Conservation (phyloP, 2,888 invertebrate species). For the Drosophila kuntzei region DNA sequence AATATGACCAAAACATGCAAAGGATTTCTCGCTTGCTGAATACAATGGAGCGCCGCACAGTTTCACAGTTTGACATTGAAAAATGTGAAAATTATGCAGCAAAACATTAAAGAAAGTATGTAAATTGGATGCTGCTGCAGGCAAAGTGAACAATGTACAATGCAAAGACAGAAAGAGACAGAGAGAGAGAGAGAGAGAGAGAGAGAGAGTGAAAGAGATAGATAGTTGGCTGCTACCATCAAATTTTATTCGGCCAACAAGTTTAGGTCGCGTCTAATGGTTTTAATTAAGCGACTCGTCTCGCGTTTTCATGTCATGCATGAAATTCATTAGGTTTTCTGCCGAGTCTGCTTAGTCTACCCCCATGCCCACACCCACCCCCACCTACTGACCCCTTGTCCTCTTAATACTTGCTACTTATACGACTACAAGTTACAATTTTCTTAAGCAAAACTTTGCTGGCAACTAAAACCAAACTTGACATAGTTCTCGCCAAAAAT, state of each 20-base stretch:
- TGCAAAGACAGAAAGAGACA: too few relatives aligned
- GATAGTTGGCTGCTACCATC: conserved; percentile 25
- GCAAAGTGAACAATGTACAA: conserved; percentile 13
- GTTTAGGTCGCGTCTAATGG: conserved; percentile 69
- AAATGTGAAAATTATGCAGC: conserved; percentile 85
- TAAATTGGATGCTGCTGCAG: conserved; percentile 69
- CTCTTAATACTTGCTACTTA: conserved; percentile 55
- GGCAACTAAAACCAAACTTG: conserved; percentile 81
- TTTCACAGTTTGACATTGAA: conserved; percentile 83
- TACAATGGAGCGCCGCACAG: conserved; percentile 65
- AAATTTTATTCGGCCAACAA: conserved; percentile 63
- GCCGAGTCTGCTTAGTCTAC: conserved; percentile 28
- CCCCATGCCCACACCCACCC: background rate
- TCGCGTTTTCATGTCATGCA: conserved; percentile 73
- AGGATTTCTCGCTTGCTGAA: conserved; percentile 70
- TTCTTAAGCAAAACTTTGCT: conserved; percentile 78
- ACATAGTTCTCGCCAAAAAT: conserved; percentile 80
- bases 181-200: background rate
- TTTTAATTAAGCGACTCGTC: conserved; percentile 78
- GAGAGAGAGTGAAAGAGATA: background rate
- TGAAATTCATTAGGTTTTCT: conserved; percentile 75
- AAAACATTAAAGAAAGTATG: conserved; percentile 78
- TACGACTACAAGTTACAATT: conserved; percentile 51
- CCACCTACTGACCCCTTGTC: background rate
- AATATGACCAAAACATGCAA: conserved; percentile 83